Evolutionary conservation across 2,113 vertebrate genomes (phyloP).

Genomic region (Bagarius yarrelli): DNA sequence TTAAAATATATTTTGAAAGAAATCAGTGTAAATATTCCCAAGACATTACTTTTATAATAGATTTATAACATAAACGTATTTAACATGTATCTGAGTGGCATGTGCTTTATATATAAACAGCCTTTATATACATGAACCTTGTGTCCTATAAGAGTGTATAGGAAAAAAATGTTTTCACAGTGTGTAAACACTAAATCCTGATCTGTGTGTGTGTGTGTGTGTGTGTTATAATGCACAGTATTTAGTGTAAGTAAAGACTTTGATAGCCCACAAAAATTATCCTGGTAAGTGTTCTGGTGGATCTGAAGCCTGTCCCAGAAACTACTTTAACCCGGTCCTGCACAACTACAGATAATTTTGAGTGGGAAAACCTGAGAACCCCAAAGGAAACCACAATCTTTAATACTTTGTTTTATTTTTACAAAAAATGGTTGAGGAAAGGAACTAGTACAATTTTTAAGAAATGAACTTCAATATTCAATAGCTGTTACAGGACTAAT

Average conservation of each 20-base stretch:
- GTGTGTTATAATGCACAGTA: background rate
- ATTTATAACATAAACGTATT: no score
- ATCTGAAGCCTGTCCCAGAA: background rate
- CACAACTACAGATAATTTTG: background rate
- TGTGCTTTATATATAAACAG: no score
- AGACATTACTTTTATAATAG: no score
- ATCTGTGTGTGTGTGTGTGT: background rate
- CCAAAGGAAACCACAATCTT: background rate
- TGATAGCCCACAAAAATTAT: background rate
- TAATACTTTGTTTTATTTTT: background rate
- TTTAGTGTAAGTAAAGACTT: background rate
- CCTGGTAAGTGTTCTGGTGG: background rate
- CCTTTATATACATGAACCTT: no score
- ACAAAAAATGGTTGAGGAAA: background rate
- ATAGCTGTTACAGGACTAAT: background rate
- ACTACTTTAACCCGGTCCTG: background rate
- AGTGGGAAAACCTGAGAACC: background rate
- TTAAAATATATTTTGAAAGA: no score
- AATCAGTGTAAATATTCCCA: no score
- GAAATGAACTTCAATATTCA: background rate
- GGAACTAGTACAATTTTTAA: background rate
- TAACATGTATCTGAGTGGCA: no score
- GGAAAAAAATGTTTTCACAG: no score
- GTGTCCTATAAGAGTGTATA: no score
- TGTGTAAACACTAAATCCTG: no score